A percentile compares a stretch with the other conserved stretches of the same genome.
Evolutionary conservation across 1,140 invertebrate species (phyloP).

Genomic region (Homarus americanus): DNA sequence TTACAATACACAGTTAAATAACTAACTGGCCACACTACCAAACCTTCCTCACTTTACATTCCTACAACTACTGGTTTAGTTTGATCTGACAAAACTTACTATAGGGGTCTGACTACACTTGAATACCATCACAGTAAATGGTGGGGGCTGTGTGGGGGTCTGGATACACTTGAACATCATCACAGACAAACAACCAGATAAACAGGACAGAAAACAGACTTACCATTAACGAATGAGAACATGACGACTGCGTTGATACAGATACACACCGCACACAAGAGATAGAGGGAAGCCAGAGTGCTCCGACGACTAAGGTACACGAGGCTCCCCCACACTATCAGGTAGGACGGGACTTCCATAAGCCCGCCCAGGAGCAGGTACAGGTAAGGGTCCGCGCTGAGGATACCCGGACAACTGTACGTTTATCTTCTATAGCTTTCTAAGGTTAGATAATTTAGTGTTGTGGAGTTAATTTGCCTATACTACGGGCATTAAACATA

Average conservation of each 20-base stretch:
- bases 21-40: too few relatives aligned
- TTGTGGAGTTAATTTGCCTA: not conserved
- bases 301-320: not conserved
- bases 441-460: not conserved
- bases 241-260: constrained; percentile 23
- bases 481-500: not conserved
- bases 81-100: too few relatives aligned
- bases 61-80: too few relatives aligned
- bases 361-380: constrained; percentile 51
- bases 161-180: not conserved
- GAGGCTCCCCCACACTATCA: constrained; percentile 15
- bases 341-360: constrained; percentile 47
- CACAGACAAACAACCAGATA: not conserved
- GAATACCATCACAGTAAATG: too few relatives aligned
- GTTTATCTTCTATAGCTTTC: not conserved
- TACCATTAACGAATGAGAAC: not conserved
- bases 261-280: constrained; percentile 5
- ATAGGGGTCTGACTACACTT: too few relatives aligned
- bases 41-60: too few relatives aligned
- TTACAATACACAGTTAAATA: too few relatives aligned
- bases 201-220: not conserved
- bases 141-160: not conserved
- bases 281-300: not conserved
- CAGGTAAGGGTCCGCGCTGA: constrained; percentile 46
- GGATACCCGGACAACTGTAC: not conserved